These are phyloP conservation scores for Pteruthius melanotis DNA, from an alignment of 2,113 vertebrate species.

Conservation along the genomic window DNA sequence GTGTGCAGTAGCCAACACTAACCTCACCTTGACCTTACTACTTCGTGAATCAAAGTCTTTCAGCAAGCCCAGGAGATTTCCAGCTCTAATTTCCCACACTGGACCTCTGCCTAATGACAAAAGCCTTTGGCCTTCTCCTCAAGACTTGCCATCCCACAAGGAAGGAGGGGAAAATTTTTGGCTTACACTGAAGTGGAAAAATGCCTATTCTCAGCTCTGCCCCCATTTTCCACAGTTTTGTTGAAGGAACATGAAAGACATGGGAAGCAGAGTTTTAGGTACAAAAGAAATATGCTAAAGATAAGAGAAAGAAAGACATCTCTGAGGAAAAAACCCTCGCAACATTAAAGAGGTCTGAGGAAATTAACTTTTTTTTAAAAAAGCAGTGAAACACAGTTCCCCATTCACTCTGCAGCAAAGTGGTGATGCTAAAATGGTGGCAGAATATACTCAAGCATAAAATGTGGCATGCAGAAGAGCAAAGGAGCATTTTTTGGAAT, in stretches of 20 bases:
- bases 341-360: background rate
- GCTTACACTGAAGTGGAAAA: background rate
- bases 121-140: background rate
- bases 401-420: background rate
- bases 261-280: background rate
- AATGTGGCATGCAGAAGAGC: background rate
- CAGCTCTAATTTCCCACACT: background rate
- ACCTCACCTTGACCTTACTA: conserved; percentile 16
- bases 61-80: background rate
- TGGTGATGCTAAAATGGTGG: background rate
- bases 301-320: background rate
- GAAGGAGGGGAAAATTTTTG: background rate
- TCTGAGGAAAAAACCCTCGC: background rate
- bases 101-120: conserved; percentile 20
- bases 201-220: background rate
- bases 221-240: background rate
- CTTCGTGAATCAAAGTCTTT: background rate
- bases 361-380: background rate
- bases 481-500: background rate
- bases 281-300: background rate
- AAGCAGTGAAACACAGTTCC: background rate
- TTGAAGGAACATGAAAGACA: background rate
- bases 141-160: background rate
- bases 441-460: background rate
- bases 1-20: background rate